These are phyloP conservation scores for Paralvinella palmiformis DNA, from an alignment of 1,140 invertebrate genomes.

Conservation along the genomic window DNA sequence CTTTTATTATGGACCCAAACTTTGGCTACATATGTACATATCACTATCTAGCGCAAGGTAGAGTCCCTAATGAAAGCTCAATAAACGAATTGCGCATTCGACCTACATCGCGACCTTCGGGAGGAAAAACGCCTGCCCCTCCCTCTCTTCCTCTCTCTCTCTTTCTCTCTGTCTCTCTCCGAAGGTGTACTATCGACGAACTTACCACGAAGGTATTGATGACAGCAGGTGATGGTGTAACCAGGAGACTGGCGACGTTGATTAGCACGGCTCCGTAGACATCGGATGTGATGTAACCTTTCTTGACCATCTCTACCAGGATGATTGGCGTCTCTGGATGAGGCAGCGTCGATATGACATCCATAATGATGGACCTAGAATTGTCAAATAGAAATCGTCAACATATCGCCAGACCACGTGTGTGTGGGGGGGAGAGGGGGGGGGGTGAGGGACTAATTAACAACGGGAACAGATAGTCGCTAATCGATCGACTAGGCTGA, in stretches of 20 bases:
- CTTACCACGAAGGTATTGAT: not conserved
- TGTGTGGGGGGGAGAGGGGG: not conserved
- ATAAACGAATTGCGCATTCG: not conserved
- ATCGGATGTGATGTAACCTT: not conserved
- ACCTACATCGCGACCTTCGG: not conserved
- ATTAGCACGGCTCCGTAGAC: not conserved
- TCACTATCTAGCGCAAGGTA: not conserved
- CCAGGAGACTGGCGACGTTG: not conserved
- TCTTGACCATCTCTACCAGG: not conserved
- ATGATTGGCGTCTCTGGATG: not conserved
- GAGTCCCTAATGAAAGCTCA: not conserved
- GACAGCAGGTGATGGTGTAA: not conserved
- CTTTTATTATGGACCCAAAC: constrained; percentile 4
- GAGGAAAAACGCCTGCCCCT: not conserved
- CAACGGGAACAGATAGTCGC: no score
- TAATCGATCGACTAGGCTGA: no score
- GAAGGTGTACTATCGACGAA: not conserved
- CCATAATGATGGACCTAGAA: constrained; percentile 1
- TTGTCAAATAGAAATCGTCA: not conserved
- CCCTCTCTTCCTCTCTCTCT: not conserved
- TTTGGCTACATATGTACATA: constrained; percentile 8
- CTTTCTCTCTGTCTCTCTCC: not conserved
- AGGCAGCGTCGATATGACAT: not conserved
- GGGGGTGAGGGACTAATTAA: not conserved
- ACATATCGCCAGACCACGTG: constrained; percentile 1